Base-by-base conservation (phyloP, 2,797 vertebrate species). In the Brachyalestes nurse region DNA sequence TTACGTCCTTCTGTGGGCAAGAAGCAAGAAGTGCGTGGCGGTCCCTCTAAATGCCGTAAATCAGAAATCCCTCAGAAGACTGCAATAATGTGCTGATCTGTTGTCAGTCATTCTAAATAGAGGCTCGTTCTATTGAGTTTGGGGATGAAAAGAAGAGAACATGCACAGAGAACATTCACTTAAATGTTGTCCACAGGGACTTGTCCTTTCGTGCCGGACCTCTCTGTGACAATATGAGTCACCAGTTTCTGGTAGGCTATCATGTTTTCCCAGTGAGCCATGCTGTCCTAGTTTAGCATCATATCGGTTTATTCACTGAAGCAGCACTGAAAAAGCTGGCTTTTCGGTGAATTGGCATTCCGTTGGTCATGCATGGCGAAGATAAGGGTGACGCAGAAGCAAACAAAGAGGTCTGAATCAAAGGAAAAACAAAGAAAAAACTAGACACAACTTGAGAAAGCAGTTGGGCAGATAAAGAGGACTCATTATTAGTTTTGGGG, bases 271-370 rank as follows among this genome's bases (percentile, higher is more conserved):
- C 62, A 38, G 25, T 73, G 82, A 73, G 82, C 21, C 70, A 45
- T 19, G 51, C 45, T 81, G 82, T 10, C 74, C 82, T 84, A 79
- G 67, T 73, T 83, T 71, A 72, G n/a, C 74, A 70, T 79, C 47
- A 76, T 23, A 40, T 51, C 42, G 66, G 61, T 74, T 70, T 69
- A 77, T 53, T 40, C 67, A 70, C 49, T 65, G n/a, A 72, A 23
- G 8, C 17, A 72, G 16, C 25, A 25, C 49, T 17, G 40, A 73
- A 67, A 66, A 65, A 67, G 72, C 13, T 10, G 38, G 13, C 19
- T 53, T n/a, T 45, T 72, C 28, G 17, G 51, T 75, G 34, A 79
- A 51, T 42, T 0, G 40, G 17, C 10, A 51, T 42, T 21, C 65
- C 60, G 62, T 42, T 64, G 57, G 38, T 64, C 38, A 28, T 60